A percentile compares a stretch with the other conserved stretches of the same genome.
Evolutionary conservation across 1,140 invertebrate genomes (phyloP).

Genomic region (Thaumetopoea pityocampa): DNA sequence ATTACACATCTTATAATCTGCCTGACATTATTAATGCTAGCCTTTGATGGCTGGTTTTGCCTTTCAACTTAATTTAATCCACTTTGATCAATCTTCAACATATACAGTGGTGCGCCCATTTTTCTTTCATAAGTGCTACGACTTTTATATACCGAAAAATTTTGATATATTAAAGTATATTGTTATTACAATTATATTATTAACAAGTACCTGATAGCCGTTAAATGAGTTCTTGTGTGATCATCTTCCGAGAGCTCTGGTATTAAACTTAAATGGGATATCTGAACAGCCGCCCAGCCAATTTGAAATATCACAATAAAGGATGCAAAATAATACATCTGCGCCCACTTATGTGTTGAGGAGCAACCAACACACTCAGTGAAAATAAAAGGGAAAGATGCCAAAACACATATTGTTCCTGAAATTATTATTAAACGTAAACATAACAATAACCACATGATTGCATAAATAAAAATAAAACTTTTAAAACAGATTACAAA

Average conservation of each 20-base stretch:
- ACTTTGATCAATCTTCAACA: too few species aligned
- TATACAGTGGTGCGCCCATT: too few species aligned
- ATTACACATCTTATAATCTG: too few species aligned
- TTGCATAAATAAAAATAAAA: background rate
- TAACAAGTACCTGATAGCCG: constrained; percentile 85
- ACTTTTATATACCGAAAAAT: background rate
- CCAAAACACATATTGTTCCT: constrained; percentile 87
- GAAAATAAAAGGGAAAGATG: constrained; percentile 94
- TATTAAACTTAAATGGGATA: constrained; percentile 92
- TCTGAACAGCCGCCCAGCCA: constrained; percentile 96
- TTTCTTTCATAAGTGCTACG: background rate
- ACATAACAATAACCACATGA: background rate
- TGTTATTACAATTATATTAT: background rate
- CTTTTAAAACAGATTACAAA: background rate
- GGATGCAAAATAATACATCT: constrained; percentile 91
- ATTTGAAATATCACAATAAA: constrained; percentile 97
- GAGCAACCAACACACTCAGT: constrained; percentile 86
- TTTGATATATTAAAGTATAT: background rate
- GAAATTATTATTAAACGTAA: background rate
- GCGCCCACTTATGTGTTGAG: constrained; percentile 80
- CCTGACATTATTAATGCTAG: too few species aligned
- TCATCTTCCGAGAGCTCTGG: constrained; percentile 84
- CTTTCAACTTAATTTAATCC: too few species aligned
- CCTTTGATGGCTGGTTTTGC: too few species aligned
- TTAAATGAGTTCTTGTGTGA: constrained; percentile 89